A percentile compares a stretch with the other conserved stretches of the same genome.
These are phyloP conservation scores for Poeciliopsis infans DNA, from an alignment of 2,797 vertebrate species.

Conservation along the genomic window DNA sequence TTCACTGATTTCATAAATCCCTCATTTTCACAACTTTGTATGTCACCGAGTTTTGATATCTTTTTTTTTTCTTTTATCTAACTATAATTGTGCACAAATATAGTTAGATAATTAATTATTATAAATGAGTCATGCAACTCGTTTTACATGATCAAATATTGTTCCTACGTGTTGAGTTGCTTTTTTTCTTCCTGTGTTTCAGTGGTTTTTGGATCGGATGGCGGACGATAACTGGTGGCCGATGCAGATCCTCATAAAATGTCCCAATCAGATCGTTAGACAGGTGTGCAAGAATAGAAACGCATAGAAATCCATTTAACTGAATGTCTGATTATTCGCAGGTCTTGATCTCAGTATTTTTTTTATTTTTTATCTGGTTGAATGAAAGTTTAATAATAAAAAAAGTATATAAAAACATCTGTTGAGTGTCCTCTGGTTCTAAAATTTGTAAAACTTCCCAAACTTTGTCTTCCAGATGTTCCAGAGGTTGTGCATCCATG, in stretches of 20 bases:
- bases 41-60: too few relatives aligned
- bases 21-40: too few relatives aligned
- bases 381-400: not conserved
- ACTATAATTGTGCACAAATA: too few relatives aligned
- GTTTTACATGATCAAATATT: not conserved
- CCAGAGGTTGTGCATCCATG: conserved; percentile 97
- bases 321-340: not conserved
- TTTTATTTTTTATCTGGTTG: too few relatives aligned
- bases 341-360: too few relatives aligned
- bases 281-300: conserved; percentile 76
- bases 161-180: not conserved
- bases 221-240: conserved; percentile 99
- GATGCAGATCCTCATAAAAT: conserved; percentile 99
- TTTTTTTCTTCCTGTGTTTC: conserved; percentile 21
- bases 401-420: not conserved
- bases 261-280: conserved; percentile 98
- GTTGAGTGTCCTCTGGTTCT: not conserved
- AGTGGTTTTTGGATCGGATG: conserved; percentile 99
- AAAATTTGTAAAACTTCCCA: not conserved
- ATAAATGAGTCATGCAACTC: not conserved
- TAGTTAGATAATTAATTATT: not conserved
- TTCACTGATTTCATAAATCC: too few relatives aligned
- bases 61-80: not conserved
- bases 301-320: not conserved
- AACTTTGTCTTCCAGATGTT: conserved; percentile 87